Base-by-base conservation (phyloP, 2,113 vertebrate species). In the Caracal caracal region DNA sequence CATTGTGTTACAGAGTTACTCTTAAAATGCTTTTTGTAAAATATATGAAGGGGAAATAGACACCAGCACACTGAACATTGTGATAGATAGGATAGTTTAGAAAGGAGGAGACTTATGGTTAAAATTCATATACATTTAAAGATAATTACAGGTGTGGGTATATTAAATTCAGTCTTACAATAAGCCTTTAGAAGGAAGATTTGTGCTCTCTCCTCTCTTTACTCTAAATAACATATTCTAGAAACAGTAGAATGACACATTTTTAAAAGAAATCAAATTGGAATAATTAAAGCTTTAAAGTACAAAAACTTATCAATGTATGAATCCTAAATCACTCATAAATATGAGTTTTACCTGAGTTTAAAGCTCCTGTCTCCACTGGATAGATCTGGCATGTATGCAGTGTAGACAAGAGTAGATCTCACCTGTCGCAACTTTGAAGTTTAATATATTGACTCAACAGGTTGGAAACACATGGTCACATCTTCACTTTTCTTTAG, bases 1-100 rank as follows among this genome's bases (percentile, higher is more conserved):
- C 10, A 65, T 6, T n/a, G 1, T 9, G 15, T n/a, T 51, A 20
- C 15, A 7, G 40, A 90, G 30, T 78, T 10, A 65, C 66, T 86
- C 37, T 93, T 35, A 35, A 73, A 71, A 24, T 70, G 2, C 0
- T 20, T 88, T 85, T 61, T 26, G 33, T 47, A 85, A 63, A 56
- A 49, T 51, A 73, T 33, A 20, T 0, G 17, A 16, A 30, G 2
- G 11, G 13, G 1, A 66, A 81, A 15, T 22, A 10, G 10, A 11
- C 0, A 11, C 0, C 9, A 53, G 9, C 12, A 35, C 3, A 2
- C 3, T 47, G 10, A 63, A 1, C 1, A 40, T 33, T 68, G 17
- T 40, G 12, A 2, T 63, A 20, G 43, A 13, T 88, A 82, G n/a
- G 28, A 40, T 7, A 56, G 16, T 17, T 82, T 61, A 71, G 35